Base-by-base conservation (phyloP, 2,888 invertebrate genomes). In the Amiota communis region DNA sequence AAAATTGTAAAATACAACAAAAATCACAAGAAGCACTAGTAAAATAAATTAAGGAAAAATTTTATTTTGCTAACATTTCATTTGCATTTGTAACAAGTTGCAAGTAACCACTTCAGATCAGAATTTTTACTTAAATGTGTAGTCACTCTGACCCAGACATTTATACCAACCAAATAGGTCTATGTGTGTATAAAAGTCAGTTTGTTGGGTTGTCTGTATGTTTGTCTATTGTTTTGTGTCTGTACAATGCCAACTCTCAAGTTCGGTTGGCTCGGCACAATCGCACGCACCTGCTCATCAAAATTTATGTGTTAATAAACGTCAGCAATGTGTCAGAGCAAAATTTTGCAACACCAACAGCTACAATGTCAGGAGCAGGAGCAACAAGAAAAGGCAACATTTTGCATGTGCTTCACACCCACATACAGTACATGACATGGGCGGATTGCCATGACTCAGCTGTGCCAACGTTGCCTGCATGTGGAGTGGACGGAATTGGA, bases 261-360 rank as follows among this genome's bases (percentile, higher is more conserved):
- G 17, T n/a, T 51, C 53, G 59, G 59, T 17, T 36, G 36, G 36
- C 36, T 36, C 36, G 8, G 53, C 23, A 23, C 67, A 68, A 76
- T 78, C 79, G 78, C 74, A 78, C 78, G 76, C 80, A 80, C 78
- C 80, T 80, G 80, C 78, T 78, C 79, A 80, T 80, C 78, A 78
- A 78, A 80, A 80, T 80, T 78, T 79, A 79, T 80, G 80, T 79
- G 80, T 80, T 80, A 80, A 80, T 80, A 80, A 80, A 80, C 75
- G 80, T 80, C 79, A 78, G 77, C 75, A 78, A 80, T 79, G 80
- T 80, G 78, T 78, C 78, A 78, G 76, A 77, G 71, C 76, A 74
- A 76, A 65, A 46, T 57, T 46, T 56, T 17, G 11, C 17, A 59
- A 17, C 59, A 59, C n/a, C 65, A 17, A 49, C 20, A 48, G 10